phyloP scores from a whole-genome alignment of 2,888 invertebrate genomes.

The Pediacus dermestoides region DNA sequence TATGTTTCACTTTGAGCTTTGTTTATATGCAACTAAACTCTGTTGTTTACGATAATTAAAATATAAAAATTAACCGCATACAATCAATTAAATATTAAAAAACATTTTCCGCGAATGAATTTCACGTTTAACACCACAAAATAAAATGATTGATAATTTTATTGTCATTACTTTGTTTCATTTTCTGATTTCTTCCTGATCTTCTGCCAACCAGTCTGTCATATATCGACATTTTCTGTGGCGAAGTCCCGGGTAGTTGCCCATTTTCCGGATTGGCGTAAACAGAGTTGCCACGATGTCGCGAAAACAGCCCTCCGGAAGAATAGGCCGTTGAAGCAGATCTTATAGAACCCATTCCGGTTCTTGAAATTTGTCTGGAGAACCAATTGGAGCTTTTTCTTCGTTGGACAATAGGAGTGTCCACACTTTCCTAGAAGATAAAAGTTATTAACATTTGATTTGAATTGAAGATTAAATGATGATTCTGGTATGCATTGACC shows the following conservation, averaged over 20 bases:
- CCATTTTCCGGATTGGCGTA: conserved; percentile 55
- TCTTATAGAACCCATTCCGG: conserved; percentile 79
- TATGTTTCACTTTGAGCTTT: too few species aligned
- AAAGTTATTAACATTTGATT: too few species aligned
- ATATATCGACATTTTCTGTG: conserved; percentile 75
- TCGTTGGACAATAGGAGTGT: conserved; percentile 80
- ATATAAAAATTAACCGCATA: too few species aligned
- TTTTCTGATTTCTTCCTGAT: conserved; percentile 59
- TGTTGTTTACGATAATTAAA: too few species aligned
- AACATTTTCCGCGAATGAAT: too few species aligned
- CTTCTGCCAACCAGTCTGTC: conserved; percentile 79
- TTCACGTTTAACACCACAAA: too few species aligned
- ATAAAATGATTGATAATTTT: too few species aligned
- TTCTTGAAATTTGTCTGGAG: conserved; percentile 77
- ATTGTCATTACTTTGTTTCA: conserved; percentile 30
- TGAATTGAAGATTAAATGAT: too few species aligned
- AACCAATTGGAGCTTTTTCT: conserved; percentile 79
- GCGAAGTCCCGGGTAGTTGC: conserved; percentile 53
- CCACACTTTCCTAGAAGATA: conserved; percentile 90
- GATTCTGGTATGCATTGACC: too few species aligned
- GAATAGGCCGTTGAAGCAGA: conserved; percentile 85
- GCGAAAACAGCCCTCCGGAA: conserved; percentile 71
- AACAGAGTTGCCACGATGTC: conserved; percentile 76
- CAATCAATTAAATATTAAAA: too few species aligned
- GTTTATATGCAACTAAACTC: too few species aligned